A percentile compares a stretch with the other conserved stretches of the same genome.
phyloP scores from a whole-genome alignment of 1,140 invertebrate genomes.

The Anastatus disparis region DNA sequence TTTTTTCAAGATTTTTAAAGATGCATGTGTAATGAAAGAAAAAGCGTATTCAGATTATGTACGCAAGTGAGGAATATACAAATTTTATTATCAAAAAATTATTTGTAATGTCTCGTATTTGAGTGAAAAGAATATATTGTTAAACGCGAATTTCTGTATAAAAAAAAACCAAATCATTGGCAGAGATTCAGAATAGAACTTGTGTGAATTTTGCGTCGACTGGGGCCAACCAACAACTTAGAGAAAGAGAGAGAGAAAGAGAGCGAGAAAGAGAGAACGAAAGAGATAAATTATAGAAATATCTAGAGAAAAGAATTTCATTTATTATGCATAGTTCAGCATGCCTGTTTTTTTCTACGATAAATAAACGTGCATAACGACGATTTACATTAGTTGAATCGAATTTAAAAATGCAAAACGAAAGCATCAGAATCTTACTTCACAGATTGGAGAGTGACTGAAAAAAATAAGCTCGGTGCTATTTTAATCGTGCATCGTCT shows the following conservation, averaged over 20 bases:
- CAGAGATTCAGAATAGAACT: conserved; percentile 27
- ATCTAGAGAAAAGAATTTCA: conserved; percentile 20
- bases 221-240: conserved; percentile 54
- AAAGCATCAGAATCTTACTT: conserved; percentile 36
- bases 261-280: conserved; percentile 10
- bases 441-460: conserved; percentile 54
- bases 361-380: conserved; percentile 23
- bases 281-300: conserved; percentile 14
- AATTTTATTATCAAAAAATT: conserved; percentile 23
- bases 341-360: conserved; percentile 14
- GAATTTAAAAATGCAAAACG: conserved; percentile 27
- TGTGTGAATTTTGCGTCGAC: conserved; percentile 48
- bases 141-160: conserved; percentile 26
- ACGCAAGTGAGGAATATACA: not conserved
- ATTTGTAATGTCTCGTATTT: conserved; percentile 35
- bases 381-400: conserved; percentile 24
- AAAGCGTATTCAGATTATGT: not conserved
- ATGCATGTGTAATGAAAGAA: conserved; percentile 14
- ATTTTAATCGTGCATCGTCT: conserved; percentile 62
- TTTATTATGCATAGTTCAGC: conserved; percentile 32
- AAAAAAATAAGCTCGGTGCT: conserved; percentile 58
- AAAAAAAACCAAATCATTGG: conserved; percentile 31
- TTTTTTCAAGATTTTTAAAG: conserved; percentile 33
- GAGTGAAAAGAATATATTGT: conserved; percentile 36
- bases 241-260: conserved; percentile 15